Percentiles rank a stretch among this genome's conserved stretches.
Conservation (phyloP, 2,888 invertebrate species). For the Athrips mouffetella region DNA sequence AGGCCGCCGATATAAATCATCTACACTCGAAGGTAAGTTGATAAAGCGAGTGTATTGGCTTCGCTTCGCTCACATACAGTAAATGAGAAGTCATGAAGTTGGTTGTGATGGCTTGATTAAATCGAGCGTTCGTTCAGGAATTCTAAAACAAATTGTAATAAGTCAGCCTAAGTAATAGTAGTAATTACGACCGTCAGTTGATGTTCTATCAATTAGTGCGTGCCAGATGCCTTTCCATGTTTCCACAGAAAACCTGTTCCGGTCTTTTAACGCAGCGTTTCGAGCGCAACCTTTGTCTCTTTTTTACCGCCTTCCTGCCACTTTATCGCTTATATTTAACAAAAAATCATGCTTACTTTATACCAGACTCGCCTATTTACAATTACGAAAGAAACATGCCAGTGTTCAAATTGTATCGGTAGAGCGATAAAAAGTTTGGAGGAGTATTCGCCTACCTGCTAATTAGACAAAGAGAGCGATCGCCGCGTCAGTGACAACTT, state of each 20-base stretch:
- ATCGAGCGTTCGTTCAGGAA: neutral
- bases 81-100: too few species aligned
- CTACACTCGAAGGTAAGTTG: slow-evolving; percentile 5
- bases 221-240: slow-evolving; percentile 68
- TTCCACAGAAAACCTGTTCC: slow-evolving; percentile 63
- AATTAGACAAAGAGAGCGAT: slow-evolving; percentile 71
- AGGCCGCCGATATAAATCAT: slow-evolving; percentile 4
- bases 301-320: slow-evolving; percentile 33
- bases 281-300: slow-evolving; percentile 53
- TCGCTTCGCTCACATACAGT: neutral
- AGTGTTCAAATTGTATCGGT: slow-evolving; percentile 35
- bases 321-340: slow-evolving; percentile 6
- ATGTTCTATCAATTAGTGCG: slow-evolving; percentile 70
- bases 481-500: slow-evolving; percentile 59
- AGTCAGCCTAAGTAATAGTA: slow-evolving; percentile 28
- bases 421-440: slow-evolving; percentile 46
- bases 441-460: slow-evolving; percentile 69
- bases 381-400: slow-evolving; percentile 38
- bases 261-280: slow-evolving; percentile 49
- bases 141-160: slow-evolving; percentile 3
- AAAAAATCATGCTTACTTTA: slow-evolving; percentile 10
- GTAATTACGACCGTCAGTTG: slow-evolving; percentile 57
- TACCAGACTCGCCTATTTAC: slow-evolving; percentile 24
- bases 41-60: neutral
- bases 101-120: too few species aligned